Conservation (phyloP, 1,140 invertebrate species). For the Dendrolimus punctatus region DNA sequence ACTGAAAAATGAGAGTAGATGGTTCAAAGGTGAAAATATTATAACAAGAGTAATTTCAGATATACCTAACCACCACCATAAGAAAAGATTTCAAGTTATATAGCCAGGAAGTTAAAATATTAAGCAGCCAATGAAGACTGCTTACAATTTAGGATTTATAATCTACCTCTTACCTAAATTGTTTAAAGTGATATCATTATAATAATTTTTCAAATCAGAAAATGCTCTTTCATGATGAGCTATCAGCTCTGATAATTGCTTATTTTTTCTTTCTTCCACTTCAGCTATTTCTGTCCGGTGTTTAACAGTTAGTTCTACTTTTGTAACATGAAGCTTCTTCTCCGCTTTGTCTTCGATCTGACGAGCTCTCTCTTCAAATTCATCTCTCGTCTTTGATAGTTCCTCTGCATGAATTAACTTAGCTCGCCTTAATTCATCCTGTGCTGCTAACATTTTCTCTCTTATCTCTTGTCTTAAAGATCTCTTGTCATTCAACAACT, state of each 20-base stretch:
- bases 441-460: slow-evolving; percentile 79
- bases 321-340: slow-evolving; percentile 81
- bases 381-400: slow-evolving; percentile 76
- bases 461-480: slow-evolving; percentile 81
- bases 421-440: slow-evolving; percentile 64
- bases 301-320: slow-evolving; percentile 82
- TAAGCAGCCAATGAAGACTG: neutral
- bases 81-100: too few relatives aligned
- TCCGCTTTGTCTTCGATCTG: slow-evolving; percentile 86
- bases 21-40: too few relatives aligned
- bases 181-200: slow-evolving; percentile 94
- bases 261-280: slow-evolving; percentile 92
- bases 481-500: slow-evolving; percentile 85
- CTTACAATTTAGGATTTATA: too few relatives aligned
- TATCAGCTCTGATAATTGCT: slow-evolving; percentile 85
- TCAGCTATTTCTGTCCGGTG: slow-evolving; percentile 84
- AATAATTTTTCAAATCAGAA: slow-evolving; percentile 92
- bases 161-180: slow-evolving; percentile 77
- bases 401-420: slow-evolving; percentile 71
- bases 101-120: too few relatives aligned
- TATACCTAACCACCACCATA: too few relatives aligned
- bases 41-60: too few relatives aligned
- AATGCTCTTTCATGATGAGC: slow-evolving; percentile 89
- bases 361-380: slow-evolving; percentile 82
- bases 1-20: too few relatives aligned